A percentile compares a stretch with the other conserved stretches of the same genome.
These are phyloP conservation scores for Turritopsis dohrnii DNA, from an alignment of 30 jellyfish, hydroid and myxozoan species.

Conservation along the genomic window DNA sequence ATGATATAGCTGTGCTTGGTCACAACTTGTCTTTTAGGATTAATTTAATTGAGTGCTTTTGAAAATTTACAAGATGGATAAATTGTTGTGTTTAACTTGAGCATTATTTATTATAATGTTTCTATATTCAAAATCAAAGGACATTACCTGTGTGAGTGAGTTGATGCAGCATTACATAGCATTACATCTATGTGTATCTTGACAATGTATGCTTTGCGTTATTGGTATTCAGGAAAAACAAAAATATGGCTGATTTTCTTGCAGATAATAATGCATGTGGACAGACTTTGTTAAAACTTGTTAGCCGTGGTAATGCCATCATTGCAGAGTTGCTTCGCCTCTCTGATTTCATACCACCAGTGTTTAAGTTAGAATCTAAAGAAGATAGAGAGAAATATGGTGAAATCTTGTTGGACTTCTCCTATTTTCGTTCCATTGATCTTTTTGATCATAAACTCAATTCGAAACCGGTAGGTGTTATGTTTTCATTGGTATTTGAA, in stretches of 20 bases:
- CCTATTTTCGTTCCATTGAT: constrained; percentile 89
- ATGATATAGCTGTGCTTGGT: neutral
- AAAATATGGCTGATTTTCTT: constrained; percentile 52
- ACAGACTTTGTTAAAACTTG: constrained; percentile 64
- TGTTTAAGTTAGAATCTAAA: constrained; percentile 63
- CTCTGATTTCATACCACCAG: constrained; percentile 80
- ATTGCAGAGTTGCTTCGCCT: constrained; percentile 85
- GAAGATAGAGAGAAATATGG: constrained; percentile 93
- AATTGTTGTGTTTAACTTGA: neutral
- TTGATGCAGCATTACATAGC: too few relatives aligned
- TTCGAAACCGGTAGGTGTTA: constrained; percentile 53
- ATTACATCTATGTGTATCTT: too few relatives aligned
- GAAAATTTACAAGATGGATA: neutral
- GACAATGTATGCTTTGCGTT: neutral
- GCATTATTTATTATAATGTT: neutral
- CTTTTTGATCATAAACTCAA: constrained; percentile 70
- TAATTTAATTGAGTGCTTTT: neutral
- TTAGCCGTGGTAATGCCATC: constrained; percentile 93
- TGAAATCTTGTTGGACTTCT: constrained; percentile 72
- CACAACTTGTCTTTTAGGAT: neutral
- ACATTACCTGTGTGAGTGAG: neutral
- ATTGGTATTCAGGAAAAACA: neutral
- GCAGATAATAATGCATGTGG: constrained; percentile 94
- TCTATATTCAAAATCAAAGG: too few relatives aligned
- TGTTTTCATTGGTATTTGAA: neutral